Percentiles rank a stretch among this genome's conserved stretches.
Conservation (phyloP, 2,797 vertebrate genomes). For the Peromyscus nudipes region DNA sequence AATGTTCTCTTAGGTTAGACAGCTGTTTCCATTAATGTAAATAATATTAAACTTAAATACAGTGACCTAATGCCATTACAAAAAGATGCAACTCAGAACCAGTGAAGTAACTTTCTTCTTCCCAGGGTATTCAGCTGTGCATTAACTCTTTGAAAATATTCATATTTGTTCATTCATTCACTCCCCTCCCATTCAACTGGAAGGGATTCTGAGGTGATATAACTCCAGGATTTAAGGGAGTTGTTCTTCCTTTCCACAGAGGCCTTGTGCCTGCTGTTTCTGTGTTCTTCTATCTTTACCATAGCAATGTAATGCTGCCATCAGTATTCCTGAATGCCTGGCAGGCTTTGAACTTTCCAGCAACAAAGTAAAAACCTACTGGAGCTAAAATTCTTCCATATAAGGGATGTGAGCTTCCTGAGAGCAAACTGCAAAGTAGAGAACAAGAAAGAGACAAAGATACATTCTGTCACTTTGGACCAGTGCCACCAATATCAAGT, state of each 20-base stretch:
- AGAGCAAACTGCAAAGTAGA: not conserved
- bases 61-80: conserved; percentile 71
- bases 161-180: not conserved
- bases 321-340: not conserved
- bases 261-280: not conserved
- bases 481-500: not conserved
- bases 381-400: not conserved
- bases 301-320: not conserved
- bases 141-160: not conserved
- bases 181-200: not conserved
- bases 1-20: not conserved
- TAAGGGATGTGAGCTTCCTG: not conserved
- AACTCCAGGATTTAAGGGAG: not conserved
- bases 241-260: not conserved
- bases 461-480: not conserved
- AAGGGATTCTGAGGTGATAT: not conserved
- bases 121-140: not conserved
- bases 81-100: not conserved
- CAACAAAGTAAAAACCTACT: not conserved
- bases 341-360: not conserved
- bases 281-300: not conserved
- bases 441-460: not conserved
- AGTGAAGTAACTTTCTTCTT: conserved; percentile 34
- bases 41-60: not conserved
- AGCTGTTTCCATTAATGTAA: not conserved